Percentiles rank a stretch among this genome's conserved stretches.
phyloP scores from a whole-genome alignment of 2,113 vertebrate species.

The Alligator sinensis region DNA sequence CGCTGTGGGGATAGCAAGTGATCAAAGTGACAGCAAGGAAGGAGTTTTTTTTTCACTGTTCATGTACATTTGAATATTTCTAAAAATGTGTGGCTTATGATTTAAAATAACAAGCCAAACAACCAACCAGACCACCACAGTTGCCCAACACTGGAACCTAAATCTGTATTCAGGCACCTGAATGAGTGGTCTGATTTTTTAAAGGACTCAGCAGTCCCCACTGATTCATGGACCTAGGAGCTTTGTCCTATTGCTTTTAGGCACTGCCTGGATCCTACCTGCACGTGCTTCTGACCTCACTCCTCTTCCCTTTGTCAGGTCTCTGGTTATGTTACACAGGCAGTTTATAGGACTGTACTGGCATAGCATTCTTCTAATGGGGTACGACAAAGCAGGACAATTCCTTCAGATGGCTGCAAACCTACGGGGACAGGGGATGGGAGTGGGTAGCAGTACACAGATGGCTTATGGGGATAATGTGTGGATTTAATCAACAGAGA shows the following conservation, averaged over 20 bases:
- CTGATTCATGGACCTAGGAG: not conserved
- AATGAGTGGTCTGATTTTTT: not conserved
- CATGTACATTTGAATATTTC: not conserved
- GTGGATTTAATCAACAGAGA: not conserved
- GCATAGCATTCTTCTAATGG: not conserved
- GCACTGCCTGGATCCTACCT: not conserved
- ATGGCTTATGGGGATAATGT: not conserved
- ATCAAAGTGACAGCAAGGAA: not conserved
- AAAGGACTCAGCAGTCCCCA: constrained; percentile 1
- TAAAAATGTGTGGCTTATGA: not conserved
- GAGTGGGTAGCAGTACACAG: not conserved
- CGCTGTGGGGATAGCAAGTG: not conserved
- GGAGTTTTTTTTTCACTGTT: not conserved
- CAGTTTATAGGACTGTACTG: not conserved
- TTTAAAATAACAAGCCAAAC: not conserved
- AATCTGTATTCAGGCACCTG: not conserved
- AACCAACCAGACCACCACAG: too few species aligned
- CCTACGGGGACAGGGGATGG: not conserved
- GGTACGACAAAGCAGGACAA: not conserved
- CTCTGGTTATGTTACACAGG: too few species aligned
- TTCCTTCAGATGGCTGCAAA: not conserved
- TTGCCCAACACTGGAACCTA: not conserved
- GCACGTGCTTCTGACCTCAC: constrained; percentile 9
- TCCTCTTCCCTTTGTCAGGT: not conserved
- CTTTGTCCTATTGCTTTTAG: constrained; percentile 1